These are phyloP conservation scores for Guaruba guarouba DNA, from an alignment of 2,113 vertebrate species.

Conservation along the genomic window DNA sequence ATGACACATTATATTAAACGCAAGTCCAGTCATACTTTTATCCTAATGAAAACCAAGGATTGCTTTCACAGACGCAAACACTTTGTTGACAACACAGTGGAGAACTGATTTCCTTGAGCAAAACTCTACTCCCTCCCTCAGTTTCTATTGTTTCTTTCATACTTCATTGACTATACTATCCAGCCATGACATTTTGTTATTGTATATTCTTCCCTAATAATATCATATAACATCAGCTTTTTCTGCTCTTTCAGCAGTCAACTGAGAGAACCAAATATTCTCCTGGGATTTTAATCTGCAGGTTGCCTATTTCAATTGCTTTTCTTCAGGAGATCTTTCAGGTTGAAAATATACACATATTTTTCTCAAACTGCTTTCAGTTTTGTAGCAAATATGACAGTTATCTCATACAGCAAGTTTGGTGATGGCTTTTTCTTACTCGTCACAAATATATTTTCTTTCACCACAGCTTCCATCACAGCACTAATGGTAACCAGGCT, in stretches of 20 bases:
- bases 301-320: conserved; percentile 21
- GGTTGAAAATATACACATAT: neutral
- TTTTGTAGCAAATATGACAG: neutral
- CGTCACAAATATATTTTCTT: neutral
- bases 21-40: neutral
- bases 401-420: neutral
- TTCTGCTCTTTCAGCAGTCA: conserved; percentile 46
- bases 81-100: neutral
- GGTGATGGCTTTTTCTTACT: neutral
- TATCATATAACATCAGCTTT: conserved; percentile 30
- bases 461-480: neutral
- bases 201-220: conserved; percentile 49
- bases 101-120: conserved; percentile 38
- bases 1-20: neutral
- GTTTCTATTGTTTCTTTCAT: conserved; percentile 31
- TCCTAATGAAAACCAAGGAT: neutral
- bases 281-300: conserved; percentile 45
- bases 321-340: conserved; percentile 25
- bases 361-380: neutral
- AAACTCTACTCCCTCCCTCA: conserved; percentile 8
- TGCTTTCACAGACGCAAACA: neutral
- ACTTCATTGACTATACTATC: conserved; percentile 39
- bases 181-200: conserved; percentile 48
- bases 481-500: neutral
- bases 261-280: conserved; percentile 33